Base-by-base conservation (phyloP, 2,113 vertebrate species). In the Callaeas wilsoni region DNA sequence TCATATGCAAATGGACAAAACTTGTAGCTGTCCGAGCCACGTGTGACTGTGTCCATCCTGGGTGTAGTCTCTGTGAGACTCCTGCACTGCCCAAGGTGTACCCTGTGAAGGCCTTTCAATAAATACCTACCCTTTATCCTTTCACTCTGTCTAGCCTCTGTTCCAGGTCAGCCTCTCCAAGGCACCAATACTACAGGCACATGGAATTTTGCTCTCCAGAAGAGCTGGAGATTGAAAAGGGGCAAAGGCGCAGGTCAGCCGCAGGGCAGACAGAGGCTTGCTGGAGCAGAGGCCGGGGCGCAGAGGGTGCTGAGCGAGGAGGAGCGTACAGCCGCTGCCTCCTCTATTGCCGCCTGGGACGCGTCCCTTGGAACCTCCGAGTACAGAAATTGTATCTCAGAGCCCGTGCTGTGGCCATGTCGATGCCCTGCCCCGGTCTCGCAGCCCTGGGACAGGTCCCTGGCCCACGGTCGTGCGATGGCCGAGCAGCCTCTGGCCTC, bases 391-490 rank as follows among this genome's bases (percentile, higher is more conserved):
- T 87, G 73, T 7, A 10, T 14, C 46, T 49, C 68, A 62, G 73
- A 6, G 7, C 30, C 56, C 10, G 12, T 15, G 52, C 53, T 83
- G 83, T 30, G 75, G 56, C 59, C 25, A 0, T 26, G 29, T 11
- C 22, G 16, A 12, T 23, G 37, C 27, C 37, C 69, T 52, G 74
- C 4, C 69, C 47, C 44, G 5, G 1, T 2, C 27, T 69, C 74
- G 71, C 65, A 89, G 46, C 17, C 17, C 69, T 8, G 27, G 68
- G 59, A 14, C 5, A 5, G 39, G 22, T 60, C 52, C 84, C 10
- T 10, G 19, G 53, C 17, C 55, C 4, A 0, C 4, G 70, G 20
- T 13, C 21, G 3, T 0, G 1, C 0, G 0, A 15, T 2, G 3
- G 33, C 69, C 2, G 5, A 87, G 49, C 79, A 77, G 83, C 49